phyloP scores from a whole-genome alignment of 1,140 invertebrate species.

The Brachionus calyciflorus region DNA sequence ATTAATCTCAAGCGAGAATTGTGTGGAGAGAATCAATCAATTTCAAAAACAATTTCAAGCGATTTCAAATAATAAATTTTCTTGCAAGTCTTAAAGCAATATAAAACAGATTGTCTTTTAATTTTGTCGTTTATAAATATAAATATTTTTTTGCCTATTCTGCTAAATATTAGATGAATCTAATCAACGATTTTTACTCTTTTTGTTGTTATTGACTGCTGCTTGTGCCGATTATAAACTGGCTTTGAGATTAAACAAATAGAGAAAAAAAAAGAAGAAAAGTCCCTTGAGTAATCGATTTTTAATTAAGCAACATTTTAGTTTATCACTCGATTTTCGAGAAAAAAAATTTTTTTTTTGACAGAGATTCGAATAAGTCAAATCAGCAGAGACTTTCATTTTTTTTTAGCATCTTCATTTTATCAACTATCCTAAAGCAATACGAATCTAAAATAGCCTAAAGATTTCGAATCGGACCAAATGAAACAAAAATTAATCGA shows the following conservation, averaged over 20 bases:
- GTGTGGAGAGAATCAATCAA: slow-evolving; percentile 16
- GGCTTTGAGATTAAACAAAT: neutral
- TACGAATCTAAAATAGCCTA: no score
- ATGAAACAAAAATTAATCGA: no score
- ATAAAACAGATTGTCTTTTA: slow-evolving; percentile 26
- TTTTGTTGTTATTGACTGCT: neutral
- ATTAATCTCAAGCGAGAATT: neutral
- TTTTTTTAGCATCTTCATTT: no score
- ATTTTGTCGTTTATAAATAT: no score
- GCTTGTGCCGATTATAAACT: neutral
- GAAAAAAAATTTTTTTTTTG: no score
- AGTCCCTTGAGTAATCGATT: slow-evolving; percentile 29
- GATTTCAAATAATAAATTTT: slow-evolving; percentile 37
- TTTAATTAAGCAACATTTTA: slow-evolving; percentile 39
- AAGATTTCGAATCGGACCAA: no score
- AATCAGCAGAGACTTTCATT: no score
- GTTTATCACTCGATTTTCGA: neutral
- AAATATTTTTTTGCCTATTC: no score
- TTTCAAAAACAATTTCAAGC: slow-evolving; percentile 25
- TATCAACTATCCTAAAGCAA: no score
- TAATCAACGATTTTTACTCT: neutral
- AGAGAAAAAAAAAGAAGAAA: neutral
- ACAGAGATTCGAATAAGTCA: no score
- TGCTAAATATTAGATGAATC: neutral
- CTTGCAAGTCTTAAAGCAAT: neutral